Percentiles rank a stretch among this genome's conserved stretches.
These are phyloP conservation scores for Columba guinea DNA, from an alignment of 2,797 vertebrate genomes.

Conservation along the genomic window DNA sequence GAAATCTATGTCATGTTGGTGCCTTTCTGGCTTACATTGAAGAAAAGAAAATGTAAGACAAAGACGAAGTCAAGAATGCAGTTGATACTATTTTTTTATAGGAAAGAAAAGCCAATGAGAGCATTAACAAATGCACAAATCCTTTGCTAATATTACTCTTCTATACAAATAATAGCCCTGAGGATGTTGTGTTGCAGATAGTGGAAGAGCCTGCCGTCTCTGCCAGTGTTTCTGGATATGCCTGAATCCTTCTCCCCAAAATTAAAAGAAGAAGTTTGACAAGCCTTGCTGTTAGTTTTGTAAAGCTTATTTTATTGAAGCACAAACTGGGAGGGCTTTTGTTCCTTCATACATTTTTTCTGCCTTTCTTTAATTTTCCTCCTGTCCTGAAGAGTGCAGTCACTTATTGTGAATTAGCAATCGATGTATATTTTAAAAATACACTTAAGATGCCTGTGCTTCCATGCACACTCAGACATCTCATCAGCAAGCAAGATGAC, in stretches of 20 bases:
- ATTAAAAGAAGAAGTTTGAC: conserved; percentile 1
- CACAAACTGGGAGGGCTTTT: neutral
- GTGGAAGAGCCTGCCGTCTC: neutral
- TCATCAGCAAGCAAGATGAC: neutral
- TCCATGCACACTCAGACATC: neutral
- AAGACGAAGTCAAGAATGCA: neutral
- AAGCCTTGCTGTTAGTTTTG: neutral
- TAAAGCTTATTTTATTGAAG: conserved; percentile 5
- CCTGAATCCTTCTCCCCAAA: neutral
- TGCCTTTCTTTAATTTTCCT: neutral
- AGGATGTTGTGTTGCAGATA: neutral
- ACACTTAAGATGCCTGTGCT: neutral
- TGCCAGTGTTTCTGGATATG: neutral
- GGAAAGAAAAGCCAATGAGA: neutral
- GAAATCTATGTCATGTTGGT: neutral
- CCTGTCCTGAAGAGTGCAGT: neutral
- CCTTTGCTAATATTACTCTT: neutral
- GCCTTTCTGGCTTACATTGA: neutral
- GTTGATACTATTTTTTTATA: neutral
- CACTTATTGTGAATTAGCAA: neutral
- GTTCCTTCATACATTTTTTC: neutral
- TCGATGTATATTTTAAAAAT: neutral
- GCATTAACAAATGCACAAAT: neutral
- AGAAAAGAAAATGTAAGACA: neutral
- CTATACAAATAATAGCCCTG: neutral